A percentile compares a stretch with the other conserved stretches of the same genome.
Evolutionary conservation across 2,888 invertebrate genomes (phyloP).

Genomic region (Chirona hameri): DNA sequence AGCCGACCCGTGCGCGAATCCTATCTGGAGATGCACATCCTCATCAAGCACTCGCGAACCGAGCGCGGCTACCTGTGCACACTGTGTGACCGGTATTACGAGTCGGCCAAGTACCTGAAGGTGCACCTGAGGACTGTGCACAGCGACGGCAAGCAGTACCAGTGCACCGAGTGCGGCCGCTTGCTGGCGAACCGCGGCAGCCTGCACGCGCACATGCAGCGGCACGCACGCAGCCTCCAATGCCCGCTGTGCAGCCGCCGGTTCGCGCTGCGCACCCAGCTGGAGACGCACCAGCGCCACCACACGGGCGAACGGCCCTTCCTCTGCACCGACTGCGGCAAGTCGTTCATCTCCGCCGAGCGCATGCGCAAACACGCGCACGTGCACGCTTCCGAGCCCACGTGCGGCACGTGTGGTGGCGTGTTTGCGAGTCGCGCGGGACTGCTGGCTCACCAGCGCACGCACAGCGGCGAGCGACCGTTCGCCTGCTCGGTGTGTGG

Average conservation of each 20-base stretch:
- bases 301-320: slow-evolving; percentile 39
- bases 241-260: slow-evolving; percentile 37
- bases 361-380: slow-evolving; percentile 37
- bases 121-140: not conserved
- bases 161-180: slow-evolving; percentile 9
- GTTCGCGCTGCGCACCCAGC: slow-evolving; percentile 37
- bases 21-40: slow-evolving; percentile 12
- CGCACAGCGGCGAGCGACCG: slow-evolving; percentile 5
- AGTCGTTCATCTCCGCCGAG: slow-evolving; percentile 38
- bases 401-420: not conserved
- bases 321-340: slow-evolving; percentile 38
- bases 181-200: slow-evolving; percentile 24
- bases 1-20: not conserved
- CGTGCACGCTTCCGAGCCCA: slow-evolving; percentile 34
- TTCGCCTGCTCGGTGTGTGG: not conserved
- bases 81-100: not conserved
- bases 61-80: slow-evolving; percentile 1
- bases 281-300: slow-evolving; percentile 36
- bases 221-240: slow-evolving; percentile 1
- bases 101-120: slow-evolving; percentile 23
- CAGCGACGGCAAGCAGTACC: slow-evolving; percentile 22
- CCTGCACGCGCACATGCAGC: slow-evolving; percentile 12
- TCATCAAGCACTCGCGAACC: not conserved
- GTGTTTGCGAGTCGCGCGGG: not conserved
- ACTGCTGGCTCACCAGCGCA: not conserved